Conservation (phyloP, 2,888 invertebrate genomes). For the Acanthosepion lycidas region DNA sequence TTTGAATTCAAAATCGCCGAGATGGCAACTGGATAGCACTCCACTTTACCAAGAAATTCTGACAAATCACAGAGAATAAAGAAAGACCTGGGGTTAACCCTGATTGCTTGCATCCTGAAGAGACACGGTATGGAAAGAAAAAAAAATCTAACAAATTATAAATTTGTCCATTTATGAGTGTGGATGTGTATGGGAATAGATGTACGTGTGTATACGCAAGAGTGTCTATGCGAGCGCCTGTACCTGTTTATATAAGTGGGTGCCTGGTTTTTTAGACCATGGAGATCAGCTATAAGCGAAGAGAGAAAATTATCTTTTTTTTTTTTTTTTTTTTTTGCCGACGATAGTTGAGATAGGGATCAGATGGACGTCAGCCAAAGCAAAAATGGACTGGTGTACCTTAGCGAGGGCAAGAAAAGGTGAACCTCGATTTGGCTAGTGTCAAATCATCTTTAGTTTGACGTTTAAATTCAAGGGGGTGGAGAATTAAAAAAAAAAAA, state of each 20-base stretch:
- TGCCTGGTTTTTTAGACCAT: background rate
- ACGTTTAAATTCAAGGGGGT: background rate
- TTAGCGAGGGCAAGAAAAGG: background rate
- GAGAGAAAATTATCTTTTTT: background rate
- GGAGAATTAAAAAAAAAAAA: background rate
- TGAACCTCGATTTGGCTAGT: background rate
- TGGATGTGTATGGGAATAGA: background rate
- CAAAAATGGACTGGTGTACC: background rate
- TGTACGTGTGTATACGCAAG: background rate
- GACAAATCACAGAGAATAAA: too few relatives aligned
- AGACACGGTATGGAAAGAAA: too few relatives aligned
- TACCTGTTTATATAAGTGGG: background rate
- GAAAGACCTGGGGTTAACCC: too few relatives aligned
- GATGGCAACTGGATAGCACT: too few relatives aligned
- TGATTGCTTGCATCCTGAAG: too few relatives aligned
- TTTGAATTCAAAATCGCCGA: too few relatives aligned
- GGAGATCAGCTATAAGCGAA: background rate
- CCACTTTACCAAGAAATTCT: too few relatives aligned
- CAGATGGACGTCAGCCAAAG: background rate
- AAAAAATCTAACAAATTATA: too few relatives aligned
- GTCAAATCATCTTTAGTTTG: slow-evolving; percentile 2
- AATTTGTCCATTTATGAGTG: background rate
- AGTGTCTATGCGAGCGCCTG: accelerated
- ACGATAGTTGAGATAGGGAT: background rate
- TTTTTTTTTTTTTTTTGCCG: background rate